Evolutionary conservation across 2,888 invertebrate genomes (phyloP).

Genomic region (Drosophila dives): DNA sequence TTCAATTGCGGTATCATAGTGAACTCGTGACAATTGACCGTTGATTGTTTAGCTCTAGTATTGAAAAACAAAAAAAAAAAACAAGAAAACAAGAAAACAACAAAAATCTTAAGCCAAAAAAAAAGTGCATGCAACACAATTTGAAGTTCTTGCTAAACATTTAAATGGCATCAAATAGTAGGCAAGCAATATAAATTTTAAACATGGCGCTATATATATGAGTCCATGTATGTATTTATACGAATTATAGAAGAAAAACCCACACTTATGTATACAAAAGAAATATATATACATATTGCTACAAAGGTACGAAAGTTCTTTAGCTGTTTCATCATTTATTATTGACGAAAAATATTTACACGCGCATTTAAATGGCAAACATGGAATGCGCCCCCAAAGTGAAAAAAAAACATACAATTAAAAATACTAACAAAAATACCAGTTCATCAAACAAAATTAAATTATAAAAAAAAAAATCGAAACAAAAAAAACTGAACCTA

Average conservation of each 20-base stretch:
- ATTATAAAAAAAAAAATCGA: conserved; percentile 18
- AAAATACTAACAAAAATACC: conserved; percentile 20
- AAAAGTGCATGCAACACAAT: conserved; percentile 22
- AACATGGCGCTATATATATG: conserved; percentile 28
- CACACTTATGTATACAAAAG: conserved; percentile 50
- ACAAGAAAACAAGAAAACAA: conserved; percentile 1
- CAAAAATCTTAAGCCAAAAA: neutral
- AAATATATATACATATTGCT: conserved; percentile 44
- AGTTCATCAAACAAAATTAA: conserved; percentile 25
- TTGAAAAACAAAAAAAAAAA: conserved; percentile 5
- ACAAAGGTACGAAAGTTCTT: conserved; percentile 49
- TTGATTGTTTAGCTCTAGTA: conserved; percentile 43
- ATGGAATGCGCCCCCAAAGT: conserved; percentile 49
- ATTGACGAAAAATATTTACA: conserved; percentile 74
- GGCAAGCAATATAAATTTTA: conserved; percentile 39
- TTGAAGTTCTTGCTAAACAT: conserved; percentile 40
- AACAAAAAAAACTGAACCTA: conserved; percentile 51
- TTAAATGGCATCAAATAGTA: conserved; percentile 35
- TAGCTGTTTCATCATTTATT: conserved; percentile 73
- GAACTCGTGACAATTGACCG: conserved; percentile 45
- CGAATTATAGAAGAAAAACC: conserved; percentile 24
- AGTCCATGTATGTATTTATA: conserved; percentile 42
- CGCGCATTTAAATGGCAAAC: conserved; percentile 67
- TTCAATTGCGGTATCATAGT: conserved; percentile 41
- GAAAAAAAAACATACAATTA: conserved; percentile 55